These are phyloP conservation scores for Pandemis cinnamomeana DNA, from an alignment of 2,888 invertebrate species.

Conservation along the genomic window DNA sequence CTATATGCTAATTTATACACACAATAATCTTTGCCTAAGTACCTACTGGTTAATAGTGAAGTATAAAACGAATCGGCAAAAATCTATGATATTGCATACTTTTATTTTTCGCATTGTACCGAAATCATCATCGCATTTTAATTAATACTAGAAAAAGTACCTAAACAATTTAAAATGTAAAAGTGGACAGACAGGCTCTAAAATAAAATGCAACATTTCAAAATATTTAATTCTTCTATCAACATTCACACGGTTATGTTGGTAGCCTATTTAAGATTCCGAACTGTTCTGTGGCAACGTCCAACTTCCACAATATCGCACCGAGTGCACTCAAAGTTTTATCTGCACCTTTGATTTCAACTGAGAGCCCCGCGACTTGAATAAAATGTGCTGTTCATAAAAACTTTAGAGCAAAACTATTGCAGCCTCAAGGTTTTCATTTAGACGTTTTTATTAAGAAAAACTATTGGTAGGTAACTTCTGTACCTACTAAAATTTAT, in stretches of 20 bases:
- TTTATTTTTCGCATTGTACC: no score
- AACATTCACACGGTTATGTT: conserved; percentile 4
- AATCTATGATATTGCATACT: no score
- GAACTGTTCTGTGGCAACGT: conserved; percentile 51
- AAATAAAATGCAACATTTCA: background rate
- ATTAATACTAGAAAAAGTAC: background rate
- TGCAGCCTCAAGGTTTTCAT: conserved; percentile 1
- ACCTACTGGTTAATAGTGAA: no score
- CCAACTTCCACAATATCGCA: conserved; percentile 67
- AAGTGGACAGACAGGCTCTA: no score
- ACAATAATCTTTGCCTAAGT: no score
- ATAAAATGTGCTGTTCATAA: conserved; percentile 45
- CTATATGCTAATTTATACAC: no score
- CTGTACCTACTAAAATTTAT: no score
- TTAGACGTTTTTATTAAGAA: background rate
- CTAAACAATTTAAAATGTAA: no score
- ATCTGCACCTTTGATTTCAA: conserved; percentile 62
- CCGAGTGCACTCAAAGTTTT: conserved; percentile 61
- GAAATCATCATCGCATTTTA: no score
- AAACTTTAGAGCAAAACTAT: conserved; percentile 33
- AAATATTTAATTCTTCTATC: background rate
- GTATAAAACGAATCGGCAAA: no score
- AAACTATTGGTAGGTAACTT: background rate
- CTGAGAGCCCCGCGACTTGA: conserved; percentile 50
- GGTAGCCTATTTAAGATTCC: conserved; percentile 60